Base-by-base conservation (phyloP, 2,113 vertebrate genomes). In the Psittacula cyanocephala region DNA sequence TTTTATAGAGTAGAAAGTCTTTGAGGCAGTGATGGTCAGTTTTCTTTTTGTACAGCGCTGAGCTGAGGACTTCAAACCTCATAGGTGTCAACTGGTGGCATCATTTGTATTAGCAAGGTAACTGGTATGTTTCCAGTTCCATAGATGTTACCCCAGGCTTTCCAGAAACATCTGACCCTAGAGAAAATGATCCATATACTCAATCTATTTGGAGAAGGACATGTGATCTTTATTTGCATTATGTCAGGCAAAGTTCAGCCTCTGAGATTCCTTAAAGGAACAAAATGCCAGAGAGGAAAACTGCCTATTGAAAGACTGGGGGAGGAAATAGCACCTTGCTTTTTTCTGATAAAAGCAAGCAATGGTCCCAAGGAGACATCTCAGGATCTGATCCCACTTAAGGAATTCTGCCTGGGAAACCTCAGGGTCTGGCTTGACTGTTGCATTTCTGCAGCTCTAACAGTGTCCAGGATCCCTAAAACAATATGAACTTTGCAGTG, bases 71-170 rank as follows among this genome's bases (percentile, higher is more conserved):
- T 62, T 74, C 72, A 62, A 53, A 22, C 23, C 25, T 60, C 14
- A 1, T 0, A 11, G 49, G 14, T 57, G 41, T 24, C 4, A 3
- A 4, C 8, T 17, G 20, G 6, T 57, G 41, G 7, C 60, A 53
- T 44, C 19, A 4, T 41, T 77, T 57, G 17, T 46, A 5, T n/a
- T 15, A 28, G n/a, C 0, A 0, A 35, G 31, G 2, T 10, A 27
- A 19, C 0, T 3, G n/a, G 23, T 37, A 0, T 9, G 0, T 75
- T 81, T 17, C 46, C 55, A 53, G 7, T 31, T 43, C 64, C n/a
- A 19, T 19, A n/a, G 31, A 1, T 4, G 1, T 11, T 62, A 24
- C 27, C 25, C 11, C 62, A 53, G 57, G 28, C 20, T 55, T 53
- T 44, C 37, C 12, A 17, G 76, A 46, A 63, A 37, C 41, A 39